Conservation (phyloP, 1,140 invertebrate species). For the Paramacrobiotus metropolitanus region DNA sequence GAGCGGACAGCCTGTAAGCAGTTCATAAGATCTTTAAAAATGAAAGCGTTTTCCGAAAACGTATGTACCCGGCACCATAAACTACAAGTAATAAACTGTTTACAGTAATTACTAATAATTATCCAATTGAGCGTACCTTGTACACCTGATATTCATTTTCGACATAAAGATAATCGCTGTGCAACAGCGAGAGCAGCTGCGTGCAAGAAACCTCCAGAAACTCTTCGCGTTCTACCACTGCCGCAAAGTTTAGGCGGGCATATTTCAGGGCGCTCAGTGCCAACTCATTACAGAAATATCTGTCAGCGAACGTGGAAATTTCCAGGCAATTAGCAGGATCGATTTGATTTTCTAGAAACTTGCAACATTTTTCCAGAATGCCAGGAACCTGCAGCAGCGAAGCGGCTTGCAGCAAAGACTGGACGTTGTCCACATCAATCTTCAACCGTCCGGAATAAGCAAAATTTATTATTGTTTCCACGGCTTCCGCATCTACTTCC, state of each 20-base stretch:
- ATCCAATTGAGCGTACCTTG: neutral
- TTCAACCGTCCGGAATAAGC: conserved; percentile 56
- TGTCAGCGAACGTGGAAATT: conserved; percentile 2
- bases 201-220: neutral
- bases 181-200: neutral
- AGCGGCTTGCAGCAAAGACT: conserved; percentile 60
- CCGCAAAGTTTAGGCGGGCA: neutral
- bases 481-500: conserved; percentile 22
- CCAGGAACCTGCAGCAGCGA: conserved; percentile 55
- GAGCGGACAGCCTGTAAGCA: no score
- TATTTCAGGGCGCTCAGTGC: neutral
- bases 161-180: neutral
- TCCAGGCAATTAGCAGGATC: conserved; percentile 8
- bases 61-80: no score
- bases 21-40: no score
- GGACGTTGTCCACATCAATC: conserved; percentile 54
- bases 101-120: neutral
- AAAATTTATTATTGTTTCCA: conserved; percentile 62
- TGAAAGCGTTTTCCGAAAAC: no score
- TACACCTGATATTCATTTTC: neutral
- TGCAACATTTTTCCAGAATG: conserved; percentile 59
- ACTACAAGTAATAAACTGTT: neutral
- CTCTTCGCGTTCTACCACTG: neutral
- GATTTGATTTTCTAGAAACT: conserved; percentile 40
- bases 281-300: neutral